These are phyloP conservation scores for Tokudaia muenninki DNA, from an alignment of 2,797 vertebrate species.

Conservation along the genomic window DNA sequence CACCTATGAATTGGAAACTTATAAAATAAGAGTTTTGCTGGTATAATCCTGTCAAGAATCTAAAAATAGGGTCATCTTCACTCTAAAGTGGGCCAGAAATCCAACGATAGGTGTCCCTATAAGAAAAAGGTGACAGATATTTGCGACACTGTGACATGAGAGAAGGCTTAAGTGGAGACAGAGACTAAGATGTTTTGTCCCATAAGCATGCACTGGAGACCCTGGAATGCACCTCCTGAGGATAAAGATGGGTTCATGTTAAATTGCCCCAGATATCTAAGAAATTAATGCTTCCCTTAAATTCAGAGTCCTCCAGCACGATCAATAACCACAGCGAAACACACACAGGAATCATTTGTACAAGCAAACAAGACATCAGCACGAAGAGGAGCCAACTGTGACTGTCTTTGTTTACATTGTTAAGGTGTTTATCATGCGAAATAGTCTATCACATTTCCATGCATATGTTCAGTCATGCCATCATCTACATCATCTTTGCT, in stretches of 20 bases:
- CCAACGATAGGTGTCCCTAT: background rate
- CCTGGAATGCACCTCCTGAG: background rate
- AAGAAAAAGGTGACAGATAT: background rate
- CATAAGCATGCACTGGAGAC: background rate
- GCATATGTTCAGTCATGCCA: background rate
- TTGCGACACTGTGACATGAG: background rate
- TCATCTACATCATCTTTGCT: background rate
- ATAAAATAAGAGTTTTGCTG: background rate
- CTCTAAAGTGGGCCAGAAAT: background rate
- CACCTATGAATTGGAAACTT: background rate
- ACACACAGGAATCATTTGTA: background rate
- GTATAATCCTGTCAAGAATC: background rate
- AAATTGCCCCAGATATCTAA: background rate
- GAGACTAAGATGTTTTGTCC: background rate
- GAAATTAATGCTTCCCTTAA: background rate
- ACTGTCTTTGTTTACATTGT: background rate
- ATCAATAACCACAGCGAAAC: background rate
- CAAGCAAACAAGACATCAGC: background rate
- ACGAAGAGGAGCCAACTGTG: background rate
- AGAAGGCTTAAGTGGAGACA: background rate
- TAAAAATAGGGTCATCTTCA: background rate
- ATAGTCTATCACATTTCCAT: background rate
- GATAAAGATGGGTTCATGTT: background rate
- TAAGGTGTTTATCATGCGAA: background rate
- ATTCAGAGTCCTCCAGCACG: background rate